Evolutionary conservation across 2,888 invertebrate species (phyloP).

Genomic region (Watsonalla cultraria): DNA sequence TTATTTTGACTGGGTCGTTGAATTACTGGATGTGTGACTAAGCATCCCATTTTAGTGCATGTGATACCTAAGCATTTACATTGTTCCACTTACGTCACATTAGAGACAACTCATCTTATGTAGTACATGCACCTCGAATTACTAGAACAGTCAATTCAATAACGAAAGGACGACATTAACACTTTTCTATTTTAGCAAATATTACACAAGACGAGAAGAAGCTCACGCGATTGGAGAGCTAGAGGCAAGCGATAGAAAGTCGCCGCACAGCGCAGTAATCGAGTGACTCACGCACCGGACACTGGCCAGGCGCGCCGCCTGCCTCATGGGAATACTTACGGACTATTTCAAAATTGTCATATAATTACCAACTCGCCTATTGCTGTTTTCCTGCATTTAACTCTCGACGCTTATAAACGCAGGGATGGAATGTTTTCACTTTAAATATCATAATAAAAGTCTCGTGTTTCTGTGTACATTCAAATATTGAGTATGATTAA

Average conservation of each 20-base stretch:
- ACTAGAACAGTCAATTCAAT: conserved; percentile 4
- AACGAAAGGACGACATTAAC: conserved; percentile 35
- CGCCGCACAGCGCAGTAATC: conserved; percentile 34
- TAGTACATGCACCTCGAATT: no score
- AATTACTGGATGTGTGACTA: no score
- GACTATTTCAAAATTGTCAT: conserved; percentile 52
- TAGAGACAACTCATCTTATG: no score
- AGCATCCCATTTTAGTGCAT: no score
- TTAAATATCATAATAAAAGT: not conserved
- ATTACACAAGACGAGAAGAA: conserved; percentile 58
- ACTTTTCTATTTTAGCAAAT: conserved; percentile 67
- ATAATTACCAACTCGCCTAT: conserved; percentile 39
- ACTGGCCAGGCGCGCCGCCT: conserved; percentile 17
- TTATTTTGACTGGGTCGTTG: no score
- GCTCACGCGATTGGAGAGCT: conserved; percentile 42
- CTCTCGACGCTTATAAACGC: conserved; percentile 25
- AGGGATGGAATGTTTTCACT: conserved; percentile 9
- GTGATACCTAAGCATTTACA: no score
- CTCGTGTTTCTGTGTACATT: not conserved
- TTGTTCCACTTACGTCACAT: no score
- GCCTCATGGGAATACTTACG: conserved; percentile 27
- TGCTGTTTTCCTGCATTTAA: conserved; percentile 42
- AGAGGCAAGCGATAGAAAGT: conserved; percentile 52
- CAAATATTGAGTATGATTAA: no score
- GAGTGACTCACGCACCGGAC: conserved; percentile 58